A percentile compares a stretch with the other conserved stretches of the same genome.
Conservation (phyloP, 2,888 invertebrate genomes). For the Teinopalpus imperialis region DNA sequence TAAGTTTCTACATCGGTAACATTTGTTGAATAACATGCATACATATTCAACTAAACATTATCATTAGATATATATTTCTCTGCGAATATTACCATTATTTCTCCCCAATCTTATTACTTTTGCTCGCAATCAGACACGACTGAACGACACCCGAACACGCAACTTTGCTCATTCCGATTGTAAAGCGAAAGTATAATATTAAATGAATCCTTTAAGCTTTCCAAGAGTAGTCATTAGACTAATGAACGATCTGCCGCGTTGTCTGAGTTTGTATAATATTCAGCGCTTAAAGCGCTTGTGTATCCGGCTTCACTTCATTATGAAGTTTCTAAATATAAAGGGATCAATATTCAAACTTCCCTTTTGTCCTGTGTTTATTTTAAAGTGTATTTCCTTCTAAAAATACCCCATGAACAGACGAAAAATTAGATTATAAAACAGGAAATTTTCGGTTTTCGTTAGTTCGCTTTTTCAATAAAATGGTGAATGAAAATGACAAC, state of each 20-base stretch:
- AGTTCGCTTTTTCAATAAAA: no score
- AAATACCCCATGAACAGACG: no score
- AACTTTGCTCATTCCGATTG: slow-evolving; percentile 21
- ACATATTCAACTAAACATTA: not conserved
- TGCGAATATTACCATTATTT: slow-evolving; percentile 17
- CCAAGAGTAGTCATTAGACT: slow-evolving; percentile 24
- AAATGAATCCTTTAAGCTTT: slow-evolving; percentile 24
- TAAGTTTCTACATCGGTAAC: no score
- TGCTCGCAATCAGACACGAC: slow-evolving; percentile 27
- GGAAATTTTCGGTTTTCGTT: no score
- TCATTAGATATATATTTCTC: not conserved
- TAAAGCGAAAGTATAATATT: slow-evolving; percentile 20
- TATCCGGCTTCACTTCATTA: not conserved
- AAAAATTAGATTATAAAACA: no score
- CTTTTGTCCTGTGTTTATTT: no score
- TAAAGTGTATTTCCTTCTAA: no score
- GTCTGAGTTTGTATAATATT: slow-evolving; percentile 7
- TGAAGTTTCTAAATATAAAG: not conserved
- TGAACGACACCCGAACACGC: slow-evolving; percentile 30
- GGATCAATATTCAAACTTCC: not conserved
- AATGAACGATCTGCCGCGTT: slow-evolving; percentile 25
- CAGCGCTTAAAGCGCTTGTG: slow-evolving; percentile 5
- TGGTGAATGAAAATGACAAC: no score
- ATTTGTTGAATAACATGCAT: no score
- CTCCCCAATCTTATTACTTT: slow-evolving; percentile 29